Evolutionary conservation across 2,888 invertebrate genomes (phyloP), one percentile per base, ranked within the genome.

Genomic region (Abrostola tripartita): DNA sequence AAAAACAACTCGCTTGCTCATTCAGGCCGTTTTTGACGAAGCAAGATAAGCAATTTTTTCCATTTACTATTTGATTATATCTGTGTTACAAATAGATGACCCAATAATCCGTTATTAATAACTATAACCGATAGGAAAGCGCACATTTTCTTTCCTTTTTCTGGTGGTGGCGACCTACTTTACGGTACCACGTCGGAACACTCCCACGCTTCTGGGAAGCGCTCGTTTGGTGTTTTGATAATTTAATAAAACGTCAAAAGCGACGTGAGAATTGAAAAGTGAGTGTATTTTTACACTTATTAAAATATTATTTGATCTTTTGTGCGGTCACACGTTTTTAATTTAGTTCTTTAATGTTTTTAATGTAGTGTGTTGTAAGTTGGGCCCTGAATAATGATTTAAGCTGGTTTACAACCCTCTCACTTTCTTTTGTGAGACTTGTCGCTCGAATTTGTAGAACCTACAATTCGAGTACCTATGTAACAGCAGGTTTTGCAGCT

Each of bases 201-300:
- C 83, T 84, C 90, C 89, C 88, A 91, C 90, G 89, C 86, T 92
- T 91, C 92, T 90, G 85, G 81, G 92, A 92, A 92, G 81, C 76
- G 79, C 85, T 85, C 84, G 84, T 89, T 87, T 86, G 82, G 74
- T 81, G 78, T 86, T 90, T 87, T 88, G 88, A 88, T 88, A 90
- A 88, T 88, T 86, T 89, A 88, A 89, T 88, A 87, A 82, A 87
- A 84, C 75, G 81, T 83, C 78, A 85, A 83, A 82, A 64, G 72
- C 76, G 73, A 78, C 73, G 74, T 79, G 81, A 69, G 73, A 79
- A 77, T 79, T 71, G 64, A 74, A 65, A 52, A 74, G 58, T 38
- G 14, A 41, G 49, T 59, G 54, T 73, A 55, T 67, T 68, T 71
- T 56, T 68, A 55, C 37, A 49, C 35, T 65, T 65, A 64, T 55